phyloP scores from a whole-genome alignment of 2,888 invertebrate genomes.

The Bimastos eiseni region DNA sequence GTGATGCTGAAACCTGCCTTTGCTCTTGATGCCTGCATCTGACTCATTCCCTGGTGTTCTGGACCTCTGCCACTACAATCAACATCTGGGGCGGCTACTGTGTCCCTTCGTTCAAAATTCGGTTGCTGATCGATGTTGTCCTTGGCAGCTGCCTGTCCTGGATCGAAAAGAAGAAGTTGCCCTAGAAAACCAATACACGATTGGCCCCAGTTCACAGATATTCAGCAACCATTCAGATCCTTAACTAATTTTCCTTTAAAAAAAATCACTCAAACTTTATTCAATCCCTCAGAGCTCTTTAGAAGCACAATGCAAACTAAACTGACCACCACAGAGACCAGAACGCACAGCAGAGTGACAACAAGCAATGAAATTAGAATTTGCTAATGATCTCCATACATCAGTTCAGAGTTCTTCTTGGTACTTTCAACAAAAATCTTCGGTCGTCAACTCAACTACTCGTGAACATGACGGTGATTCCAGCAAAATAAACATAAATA shows the following conservation, averaged over 20 bases:
- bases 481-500: too few species aligned
- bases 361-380: too few species aligned
- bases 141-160: not conserved
- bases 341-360: too few species aligned
- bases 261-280: not conserved
- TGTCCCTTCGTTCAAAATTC: not conserved
- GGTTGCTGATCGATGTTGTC: not conserved
- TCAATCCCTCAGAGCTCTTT: not conserved
- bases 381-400: too few species aligned
- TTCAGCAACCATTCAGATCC: not conserved
- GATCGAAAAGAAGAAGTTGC: conserved; percentile 20
- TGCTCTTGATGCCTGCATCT: not conserved
- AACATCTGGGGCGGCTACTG: not conserved
- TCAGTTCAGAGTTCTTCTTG: too few species aligned
- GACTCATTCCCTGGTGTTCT: not conserved
- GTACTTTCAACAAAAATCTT: too few species aligned
- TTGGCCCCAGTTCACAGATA: not conserved
- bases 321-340: not conserved
- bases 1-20: not conserved
- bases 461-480: too few species aligned
- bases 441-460: too few species aligned
- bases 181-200: conserved; percentile 13
- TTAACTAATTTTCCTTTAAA: not conserved
- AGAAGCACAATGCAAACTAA: not conserved
- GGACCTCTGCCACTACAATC: not conserved